Evolutionary conservation across 2,888 invertebrate genomes (phyloP).

Genomic region (Hyppa rectilinea): DNA sequence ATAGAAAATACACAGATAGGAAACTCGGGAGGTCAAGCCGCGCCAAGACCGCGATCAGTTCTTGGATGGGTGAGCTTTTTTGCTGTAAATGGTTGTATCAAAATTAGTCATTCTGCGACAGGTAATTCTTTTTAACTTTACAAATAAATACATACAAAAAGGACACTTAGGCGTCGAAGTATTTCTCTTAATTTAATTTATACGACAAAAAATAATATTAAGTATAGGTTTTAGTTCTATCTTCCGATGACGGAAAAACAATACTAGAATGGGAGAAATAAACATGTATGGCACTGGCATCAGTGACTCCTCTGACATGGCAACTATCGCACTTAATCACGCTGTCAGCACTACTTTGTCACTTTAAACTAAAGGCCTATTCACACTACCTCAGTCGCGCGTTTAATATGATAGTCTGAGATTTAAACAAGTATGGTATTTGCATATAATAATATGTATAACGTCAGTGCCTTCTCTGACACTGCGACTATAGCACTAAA

Average conservation of each 20-base stretch:
- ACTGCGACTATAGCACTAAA: slow-evolving; percentile 52
- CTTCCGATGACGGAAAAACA: not conserved
- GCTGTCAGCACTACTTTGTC: slow-evolving; percentile 56
- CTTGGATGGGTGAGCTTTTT: not conserved
- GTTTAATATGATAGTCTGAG: slow-evolving; percentile 13
- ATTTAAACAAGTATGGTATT: slow-evolving; percentile 23
- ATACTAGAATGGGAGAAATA: slow-evolving; percentile 17
- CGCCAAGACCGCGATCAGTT: not conserved
- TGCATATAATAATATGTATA: slow-evolving; percentile 47
- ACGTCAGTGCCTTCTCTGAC: slow-evolving; percentile 44
- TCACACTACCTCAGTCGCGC: slow-evolving; percentile 23
- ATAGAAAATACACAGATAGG: not conserved
- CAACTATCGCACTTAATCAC: slow-evolving; percentile 58
- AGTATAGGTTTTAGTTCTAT: not conserved
- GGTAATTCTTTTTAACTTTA: too few species aligned
- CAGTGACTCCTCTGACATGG: slow-evolving; percentile 45
- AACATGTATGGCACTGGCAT: slow-evolving; percentile 24
- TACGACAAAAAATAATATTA: too few species aligned
- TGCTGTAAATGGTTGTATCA: not conserved
- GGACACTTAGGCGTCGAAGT: too few species aligned
- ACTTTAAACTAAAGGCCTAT: slow-evolving; percentile 35
- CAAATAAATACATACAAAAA: too few species aligned
- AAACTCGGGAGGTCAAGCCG: slow-evolving; percentile 6
- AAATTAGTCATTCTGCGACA: too few species aligned
- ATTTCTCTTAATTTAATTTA: not conserved